Conservation (phyloP, 2,888 invertebrate genomes). For the Pterobdella sp. region DNA sequence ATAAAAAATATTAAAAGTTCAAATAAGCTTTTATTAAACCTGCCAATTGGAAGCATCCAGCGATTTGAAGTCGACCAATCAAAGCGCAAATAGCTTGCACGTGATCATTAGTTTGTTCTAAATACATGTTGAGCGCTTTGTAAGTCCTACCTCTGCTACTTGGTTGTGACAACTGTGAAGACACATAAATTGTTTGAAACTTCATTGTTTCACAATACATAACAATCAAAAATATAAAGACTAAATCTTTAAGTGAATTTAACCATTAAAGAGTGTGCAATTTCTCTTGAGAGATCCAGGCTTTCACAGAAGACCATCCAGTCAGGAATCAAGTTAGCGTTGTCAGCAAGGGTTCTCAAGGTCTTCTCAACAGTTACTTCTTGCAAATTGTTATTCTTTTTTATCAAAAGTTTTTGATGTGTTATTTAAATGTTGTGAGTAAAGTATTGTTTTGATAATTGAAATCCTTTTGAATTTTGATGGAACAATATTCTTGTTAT, state of each 20-base stretch:
- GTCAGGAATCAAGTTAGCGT: slow-evolving; percentile 21
- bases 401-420: neutral
- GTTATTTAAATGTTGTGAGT: neutral
- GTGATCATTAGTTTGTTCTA: slow-evolving; percentile 1
- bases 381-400: neutral
- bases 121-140: neutral
- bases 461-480: neutral
- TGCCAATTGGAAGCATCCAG: slow-evolving; percentile 22
- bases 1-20: too few species aligned
- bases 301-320: slow-evolving; percentile 16
- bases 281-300: slow-evolving; percentile 12
- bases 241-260: neutral
- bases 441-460: neutral
- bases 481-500: neutral
- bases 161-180: neutral
- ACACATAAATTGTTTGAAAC: too few species aligned
- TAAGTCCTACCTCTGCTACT: neutral
- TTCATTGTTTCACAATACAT: too few species aligned
- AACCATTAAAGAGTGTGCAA: slow-evolving; percentile 20
- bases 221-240: neutral
- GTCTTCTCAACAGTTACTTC: slow-evolving; percentile 10
- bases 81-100: slow-evolving; percentile 9
- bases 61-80: slow-evolving; percentile 1
- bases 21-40: too few species aligned
- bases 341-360: slow-evolving; percentile 9